Percentiles rank a stretch among this genome's conserved stretches.
Evolutionary conservation across 2,797 vertebrate genomes (phyloP).

Genomic region (Hydrolagus colliei): DNA sequence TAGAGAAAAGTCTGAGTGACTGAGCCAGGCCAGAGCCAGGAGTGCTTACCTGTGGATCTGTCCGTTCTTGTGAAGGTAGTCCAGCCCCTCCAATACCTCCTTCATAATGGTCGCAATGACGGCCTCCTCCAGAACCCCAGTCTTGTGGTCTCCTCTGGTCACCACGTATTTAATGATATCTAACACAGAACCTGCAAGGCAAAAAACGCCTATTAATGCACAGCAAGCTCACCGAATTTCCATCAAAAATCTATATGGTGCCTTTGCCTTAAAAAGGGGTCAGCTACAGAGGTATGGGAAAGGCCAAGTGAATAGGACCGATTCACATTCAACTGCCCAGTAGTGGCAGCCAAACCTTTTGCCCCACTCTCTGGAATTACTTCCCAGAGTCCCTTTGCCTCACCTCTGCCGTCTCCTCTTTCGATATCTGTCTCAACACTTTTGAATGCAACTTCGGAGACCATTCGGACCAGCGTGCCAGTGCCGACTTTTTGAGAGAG

Average conservation of each 20-base stretch:
- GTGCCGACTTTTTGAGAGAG: too few relatives aligned
- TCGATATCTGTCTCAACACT: too few relatives aligned
- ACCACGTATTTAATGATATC: conserved; percentile 96
- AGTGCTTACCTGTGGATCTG: conserved; percentile 86
- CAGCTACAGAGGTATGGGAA: not conserved
- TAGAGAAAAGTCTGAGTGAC: not conserved
- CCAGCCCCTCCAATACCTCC: conserved; percentile 86
- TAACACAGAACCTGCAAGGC: conserved; percentile 77
- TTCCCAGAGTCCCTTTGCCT: too few relatives aligned
- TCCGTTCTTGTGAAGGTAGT: conserved; percentile 93
- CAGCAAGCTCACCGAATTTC: not conserved
- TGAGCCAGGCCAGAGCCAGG: not conserved
- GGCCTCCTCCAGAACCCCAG: conserved; percentile 84
- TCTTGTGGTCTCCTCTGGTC: conserved; percentile 88
- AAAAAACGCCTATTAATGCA: not conserved
- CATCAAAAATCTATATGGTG: too few relatives aligned
- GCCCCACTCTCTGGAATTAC: too few relatives aligned
- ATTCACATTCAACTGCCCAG: too few relatives aligned
- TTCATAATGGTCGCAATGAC: conserved; percentile 88
- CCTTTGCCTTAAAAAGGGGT: not conserved
- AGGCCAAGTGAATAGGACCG: too few relatives aligned
- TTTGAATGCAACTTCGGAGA: too few relatives aligned
- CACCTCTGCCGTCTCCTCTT: too few relatives aligned
- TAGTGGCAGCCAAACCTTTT: too few relatives aligned
- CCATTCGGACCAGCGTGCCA: too few relatives aligned